Percentiles rank a stretch among this genome's conserved stretches.
Evolutionary conservation across 2,113 vertebrate species (phyloP).

Genomic region (Anas platyrhynchos): DNA sequence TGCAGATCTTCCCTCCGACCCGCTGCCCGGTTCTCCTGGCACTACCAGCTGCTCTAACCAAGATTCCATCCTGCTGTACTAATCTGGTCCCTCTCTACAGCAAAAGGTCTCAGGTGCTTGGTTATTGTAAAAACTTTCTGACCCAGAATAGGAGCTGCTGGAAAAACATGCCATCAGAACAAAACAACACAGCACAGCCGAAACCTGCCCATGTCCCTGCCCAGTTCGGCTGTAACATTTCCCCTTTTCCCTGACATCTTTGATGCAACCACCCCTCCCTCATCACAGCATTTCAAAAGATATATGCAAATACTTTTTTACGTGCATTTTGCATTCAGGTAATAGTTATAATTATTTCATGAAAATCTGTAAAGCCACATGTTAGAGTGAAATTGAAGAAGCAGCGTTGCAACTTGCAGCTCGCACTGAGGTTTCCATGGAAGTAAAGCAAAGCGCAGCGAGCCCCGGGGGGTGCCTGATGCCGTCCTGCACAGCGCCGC

Average conservation of each 20-base stretch:
- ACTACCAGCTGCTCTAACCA: rapidly evolving
- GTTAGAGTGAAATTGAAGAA: not conserved
- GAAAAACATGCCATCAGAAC: not conserved
- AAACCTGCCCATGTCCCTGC: not conserved
- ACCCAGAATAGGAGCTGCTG: not conserved
- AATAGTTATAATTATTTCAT: not conserved
- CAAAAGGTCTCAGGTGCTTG: not conserved
- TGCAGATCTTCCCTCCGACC: rapidly evolving
- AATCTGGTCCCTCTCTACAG: not conserved
- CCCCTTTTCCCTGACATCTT: not conserved
- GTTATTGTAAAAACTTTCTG: not conserved
- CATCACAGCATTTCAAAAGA: not conserved
- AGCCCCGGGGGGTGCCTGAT: rapidly evolving
- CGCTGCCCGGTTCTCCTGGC: not conserved
- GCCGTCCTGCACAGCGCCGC: rapidly evolving
- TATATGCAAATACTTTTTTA: not conserved
- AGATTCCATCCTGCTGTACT: rapidly evolving
- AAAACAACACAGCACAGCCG: not conserved
- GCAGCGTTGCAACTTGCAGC: not conserved
- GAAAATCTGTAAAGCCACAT: not conserved
- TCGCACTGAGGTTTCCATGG: not conserved
- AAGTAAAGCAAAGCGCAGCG: not conserved
- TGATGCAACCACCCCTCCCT: no score
- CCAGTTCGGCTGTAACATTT: not conserved
- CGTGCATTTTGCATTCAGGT: not conserved